These are phyloP conservation scores for Monochamus alternatus DNA, from an alignment of 2,888 invertebrate species.

Conservation along the genomic window DNA sequence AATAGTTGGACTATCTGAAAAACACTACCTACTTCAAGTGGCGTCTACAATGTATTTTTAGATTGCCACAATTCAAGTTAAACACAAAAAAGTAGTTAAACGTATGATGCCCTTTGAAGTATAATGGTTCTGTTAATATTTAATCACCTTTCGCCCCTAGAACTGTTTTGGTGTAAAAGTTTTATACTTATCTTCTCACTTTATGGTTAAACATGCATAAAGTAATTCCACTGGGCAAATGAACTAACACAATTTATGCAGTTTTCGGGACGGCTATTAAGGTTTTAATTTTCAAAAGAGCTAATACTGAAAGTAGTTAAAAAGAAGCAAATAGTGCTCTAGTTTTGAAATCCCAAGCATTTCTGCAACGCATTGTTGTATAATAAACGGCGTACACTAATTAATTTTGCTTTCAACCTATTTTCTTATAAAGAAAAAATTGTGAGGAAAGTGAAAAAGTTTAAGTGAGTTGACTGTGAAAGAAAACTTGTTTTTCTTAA, in stretches of 20 bases:
- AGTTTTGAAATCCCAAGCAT: not conserved
- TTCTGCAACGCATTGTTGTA: not conserved
- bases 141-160: not conserved
- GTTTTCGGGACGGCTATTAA: not conserved
- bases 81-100: too few relatives aligned
- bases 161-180: not conserved
- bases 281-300: not conserved
- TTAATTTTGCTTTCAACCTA: not conserved
- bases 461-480: not conserved
- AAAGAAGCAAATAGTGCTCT: conserved; percentile 9
- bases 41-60: too few relatives aligned
- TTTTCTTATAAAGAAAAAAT: not conserved
- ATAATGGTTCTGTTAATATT: too few relatives aligned
- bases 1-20: too few relatives aligned
- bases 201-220: not conserved
- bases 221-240: not conserved
- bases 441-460: not conserved
- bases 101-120: too few relatives aligned
- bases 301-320: not conserved
- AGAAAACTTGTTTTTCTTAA: not conserved
- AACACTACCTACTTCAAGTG: too few relatives aligned
- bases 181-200: not conserved
- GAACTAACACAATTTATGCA: not conserved
- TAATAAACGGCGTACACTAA: not conserved
- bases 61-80: too few relatives aligned